Evolutionary conservation across 2,797 vertebrate species (phyloP), one percentile per base, ranked within the genome.

Genomic region (Limosa lapponica): DNA sequence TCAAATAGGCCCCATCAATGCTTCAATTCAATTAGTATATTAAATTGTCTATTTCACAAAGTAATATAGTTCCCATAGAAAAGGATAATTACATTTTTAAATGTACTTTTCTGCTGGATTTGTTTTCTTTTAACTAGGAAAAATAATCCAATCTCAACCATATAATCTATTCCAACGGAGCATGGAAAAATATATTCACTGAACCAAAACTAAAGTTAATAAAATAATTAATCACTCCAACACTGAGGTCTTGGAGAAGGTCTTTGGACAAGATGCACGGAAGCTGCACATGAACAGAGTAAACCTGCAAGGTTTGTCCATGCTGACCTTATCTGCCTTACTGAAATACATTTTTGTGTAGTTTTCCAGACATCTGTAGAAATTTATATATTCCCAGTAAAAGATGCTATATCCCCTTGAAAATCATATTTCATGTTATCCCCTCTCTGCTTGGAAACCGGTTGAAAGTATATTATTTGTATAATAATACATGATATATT

Each of bases 11-110:
- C 34, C 46, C 72, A 64, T 90, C 80, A 80, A 64, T 75, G 52
- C 51, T 59, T 62, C 61, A 61, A 20, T 80, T 54, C 70, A 82
- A 94, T 89, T 85, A 94, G 37, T 73, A 43, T 37, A 80, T 73
- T 86, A 75, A 51, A 66, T 74, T 72, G 59, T 81, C 78, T 65
- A 43, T 86, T 59, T 88, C 67, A 65, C 58, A 82, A 95, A 95
- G 52, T 66, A 78, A 85, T 82, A 67, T 66, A 73, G 87, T 89
- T 79, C 69, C 73, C 66, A 88, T 43, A 80, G 90, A 89, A 85
- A 49, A 74, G 24, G 43, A 78, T 55, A 94, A 77, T 65, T 82
- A 37, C 30, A 72, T 37, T 55, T 70, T 79, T 22, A 65, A 74
- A 87, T 20, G 65, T 43, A 81, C 79, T 90, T 84, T 61, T 75